Conservation (phyloP, 2,113 vertebrate genomes). For the Corythornis madagascariensis region DNA sequence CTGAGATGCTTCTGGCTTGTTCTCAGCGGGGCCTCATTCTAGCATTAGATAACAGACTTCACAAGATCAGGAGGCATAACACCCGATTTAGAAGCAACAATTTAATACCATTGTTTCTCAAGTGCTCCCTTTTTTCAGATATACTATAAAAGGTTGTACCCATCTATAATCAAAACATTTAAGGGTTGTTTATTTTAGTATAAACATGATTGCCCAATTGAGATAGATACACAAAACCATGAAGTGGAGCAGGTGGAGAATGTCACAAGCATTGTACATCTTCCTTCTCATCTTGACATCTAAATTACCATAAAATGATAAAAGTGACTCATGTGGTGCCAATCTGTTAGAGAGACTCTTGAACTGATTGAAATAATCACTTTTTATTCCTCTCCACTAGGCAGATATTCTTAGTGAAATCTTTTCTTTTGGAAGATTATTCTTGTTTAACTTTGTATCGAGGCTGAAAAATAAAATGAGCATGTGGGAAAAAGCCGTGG, state of each 20-base stretch:
- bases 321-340: conserved; percentile 44
- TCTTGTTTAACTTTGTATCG: not conserved
- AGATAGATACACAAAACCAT: not conserved
- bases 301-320: conserved; percentile 53
- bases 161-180: conserved; percentile 20
- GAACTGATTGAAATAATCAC: conserved; percentile 67
- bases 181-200: conserved; percentile 31
- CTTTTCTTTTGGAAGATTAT: conserved; percentile 16
- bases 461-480: conserved; percentile 1
- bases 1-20: not conserved
- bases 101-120: conserved; percentile 16
- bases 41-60: not conserved
- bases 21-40: not conserved
- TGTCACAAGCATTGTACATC: conserved; percentile 25
- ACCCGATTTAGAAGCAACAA: not conserved
- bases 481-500: not conserved
- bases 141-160: not conserved
- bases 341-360: conserved; percentile 60
- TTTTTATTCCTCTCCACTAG: conserved; percentile 24
- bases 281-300: conserved; percentile 31
- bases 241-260: conserved; percentile 54
- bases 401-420: not conserved
- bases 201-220: conserved; percentile 1
- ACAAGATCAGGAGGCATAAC: not conserved
- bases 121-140: not conserved